Conservation (phyloP, 2,113 vertebrate species). For the Xiphophorus couchianus region DNA sequence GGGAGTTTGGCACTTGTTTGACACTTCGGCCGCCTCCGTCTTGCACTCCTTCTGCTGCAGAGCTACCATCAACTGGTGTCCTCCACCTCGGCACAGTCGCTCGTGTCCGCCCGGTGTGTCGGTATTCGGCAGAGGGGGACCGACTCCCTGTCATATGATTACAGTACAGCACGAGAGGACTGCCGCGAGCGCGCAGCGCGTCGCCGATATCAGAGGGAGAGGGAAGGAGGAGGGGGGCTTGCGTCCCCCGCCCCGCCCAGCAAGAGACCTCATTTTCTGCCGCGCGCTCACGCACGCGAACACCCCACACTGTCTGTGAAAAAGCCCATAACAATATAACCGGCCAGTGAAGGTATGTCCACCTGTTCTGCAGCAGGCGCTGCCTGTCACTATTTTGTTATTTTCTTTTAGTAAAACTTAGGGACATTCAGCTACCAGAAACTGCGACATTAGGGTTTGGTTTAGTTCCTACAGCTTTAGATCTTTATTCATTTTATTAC, state of each 20-base stretch:
- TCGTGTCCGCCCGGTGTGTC: constrained; percentile 48
- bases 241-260: constrained; percentile 28
- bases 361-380: constrained; percentile 60
- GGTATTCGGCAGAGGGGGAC: constrained; percentile 55
- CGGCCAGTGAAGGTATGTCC: constrained; percentile 54
- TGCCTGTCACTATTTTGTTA: constrained; percentile 43
- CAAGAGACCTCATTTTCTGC: not conserved
- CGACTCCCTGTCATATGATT: constrained; percentile 75
- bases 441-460: not conserved
- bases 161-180: constrained; percentile 63
- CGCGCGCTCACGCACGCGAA: not conserved
- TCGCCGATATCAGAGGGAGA: constrained; percentile 31
- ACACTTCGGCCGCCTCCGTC: constrained; percentile 11
- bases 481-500: not conserved
- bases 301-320: constrained; percentile 2
- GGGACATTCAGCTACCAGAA: constrained; percentile 3
- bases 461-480: not conserved
- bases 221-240: constrained; percentile 41
- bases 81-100: constrained; percentile 34
- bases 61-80: constrained; percentile 4
- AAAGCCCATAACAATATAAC: constrained; percentile 48
- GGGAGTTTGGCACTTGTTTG: constrained; percentile 27
- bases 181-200: constrained; percentile 65
- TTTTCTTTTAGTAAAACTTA: not conserved
- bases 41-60: constrained; percentile 20